phyloP scores from a whole-genome alignment of 1,140 invertebrate species.

The Drosophila azteca region DNA sequence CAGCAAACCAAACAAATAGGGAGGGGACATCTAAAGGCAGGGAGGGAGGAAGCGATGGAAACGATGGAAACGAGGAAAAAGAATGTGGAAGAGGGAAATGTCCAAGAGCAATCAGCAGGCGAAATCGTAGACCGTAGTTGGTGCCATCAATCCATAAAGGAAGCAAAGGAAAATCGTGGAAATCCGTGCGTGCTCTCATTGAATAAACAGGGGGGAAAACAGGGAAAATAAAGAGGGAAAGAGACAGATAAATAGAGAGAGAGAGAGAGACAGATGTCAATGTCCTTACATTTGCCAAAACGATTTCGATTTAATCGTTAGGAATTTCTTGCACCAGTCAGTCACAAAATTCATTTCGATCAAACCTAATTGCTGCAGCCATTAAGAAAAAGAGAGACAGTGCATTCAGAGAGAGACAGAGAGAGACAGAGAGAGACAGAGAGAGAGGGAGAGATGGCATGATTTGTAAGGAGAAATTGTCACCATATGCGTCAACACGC shows the following conservation, averaged over 20 bases:
- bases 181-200: slow-evolving; percentile 71
- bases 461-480: slow-evolving; percentile 73
- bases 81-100: slow-evolving; percentile 45
- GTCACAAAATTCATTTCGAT: slow-evolving; percentile 69
- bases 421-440: not conserved
- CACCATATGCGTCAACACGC: slow-evolving; percentile 84
- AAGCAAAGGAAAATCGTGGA: slow-evolving; percentile 66
- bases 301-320: slow-evolving; percentile 83
- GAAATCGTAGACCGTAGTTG: slow-evolving; percentile 39
- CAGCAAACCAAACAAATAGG: slow-evolving; percentile 53
- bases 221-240: slow-evolving; percentile 19
- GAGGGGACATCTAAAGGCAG: not conserved
- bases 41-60: not conserved
- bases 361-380: slow-evolving; percentile 71
- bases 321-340: slow-evolving; percentile 63
- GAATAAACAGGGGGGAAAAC: slow-evolving; percentile 62
- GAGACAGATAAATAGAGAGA: slow-evolving; percentile 8
- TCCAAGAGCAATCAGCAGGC: slow-evolving; percentile 63
- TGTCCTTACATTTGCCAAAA: slow-evolving; percentile 43
- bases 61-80: not conserved
- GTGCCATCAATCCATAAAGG: slow-evolving; percentile 70
- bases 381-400: slow-evolving; percentile 35
- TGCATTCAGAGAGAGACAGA: slow-evolving; percentile 34
- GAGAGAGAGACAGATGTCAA: slow-evolving; percentile 22
- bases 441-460: slow-evolving; percentile 22